These are phyloP conservation scores for Chunga burmeisteri DNA, from an alignment of 2,113 vertebrate species.

Conservation along the genomic window DNA sequence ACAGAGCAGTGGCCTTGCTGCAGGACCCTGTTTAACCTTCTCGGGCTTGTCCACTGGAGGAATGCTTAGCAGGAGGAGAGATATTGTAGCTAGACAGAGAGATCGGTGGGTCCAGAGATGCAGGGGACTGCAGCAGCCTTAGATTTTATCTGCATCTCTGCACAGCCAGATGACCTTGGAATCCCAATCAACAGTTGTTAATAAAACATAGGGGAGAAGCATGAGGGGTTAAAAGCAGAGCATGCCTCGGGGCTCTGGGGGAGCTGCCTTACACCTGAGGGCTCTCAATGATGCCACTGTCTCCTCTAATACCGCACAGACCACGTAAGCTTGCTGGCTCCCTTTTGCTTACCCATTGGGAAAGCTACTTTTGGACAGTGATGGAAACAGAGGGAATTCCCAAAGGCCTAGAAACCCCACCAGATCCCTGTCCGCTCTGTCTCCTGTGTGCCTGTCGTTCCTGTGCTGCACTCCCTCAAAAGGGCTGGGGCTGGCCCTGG, in stretches of 20 bases:
- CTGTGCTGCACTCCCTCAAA: background rate
- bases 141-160: background rate
- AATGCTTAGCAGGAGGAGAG: background rate
- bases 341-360: background rate
- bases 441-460: background rate
- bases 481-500: background rate
- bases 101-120: background rate
- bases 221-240: background rate
- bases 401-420: background rate
- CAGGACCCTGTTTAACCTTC: background rate
- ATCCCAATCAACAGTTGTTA: slow-evolving; percentile 18
- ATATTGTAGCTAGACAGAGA: background rate
- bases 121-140: background rate
- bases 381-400: background rate
- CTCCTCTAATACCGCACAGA: background rate
- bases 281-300: background rate
- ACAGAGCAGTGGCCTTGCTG: background rate
- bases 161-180: background rate
- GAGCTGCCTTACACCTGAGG: background rate
- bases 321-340: background rate
- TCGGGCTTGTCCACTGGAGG: background rate
- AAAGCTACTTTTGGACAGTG: background rate
- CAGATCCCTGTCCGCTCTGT: background rate
- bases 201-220: background rate
- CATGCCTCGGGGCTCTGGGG: background rate